Evolutionary conservation across 2,113 vertebrate species (phyloP).

Genomic region (Gulo gulo): DNA sequence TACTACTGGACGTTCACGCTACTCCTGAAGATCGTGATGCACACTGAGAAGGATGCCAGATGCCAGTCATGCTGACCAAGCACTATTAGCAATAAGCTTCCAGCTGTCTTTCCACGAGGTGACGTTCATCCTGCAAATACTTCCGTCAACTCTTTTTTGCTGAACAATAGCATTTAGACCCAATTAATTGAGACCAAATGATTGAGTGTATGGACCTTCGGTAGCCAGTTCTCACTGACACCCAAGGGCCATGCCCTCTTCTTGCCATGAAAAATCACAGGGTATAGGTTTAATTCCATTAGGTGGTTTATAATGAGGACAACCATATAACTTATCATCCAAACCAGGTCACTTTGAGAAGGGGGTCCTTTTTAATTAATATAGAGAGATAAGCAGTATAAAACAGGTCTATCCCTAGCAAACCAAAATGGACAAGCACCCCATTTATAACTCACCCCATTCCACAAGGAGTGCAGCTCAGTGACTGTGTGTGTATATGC

Average conservation of each 20-base stretch:
- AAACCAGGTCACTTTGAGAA: neutral
- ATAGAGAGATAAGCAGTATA: neutral
- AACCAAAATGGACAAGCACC: neutral
- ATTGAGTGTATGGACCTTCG: neutral
- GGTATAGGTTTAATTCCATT: neutral
- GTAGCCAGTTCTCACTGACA: neutral
- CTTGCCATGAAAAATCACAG: neutral
- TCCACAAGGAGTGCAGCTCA: neutral
- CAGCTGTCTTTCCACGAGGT: neutral
- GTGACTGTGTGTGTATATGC: neutral
- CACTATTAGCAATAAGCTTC: neutral
- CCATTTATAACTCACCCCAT: neutral
- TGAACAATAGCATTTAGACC: neutral
- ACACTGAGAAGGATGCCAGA: neutral
- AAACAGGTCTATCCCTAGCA: neutral
- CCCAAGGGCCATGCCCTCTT: neutral
- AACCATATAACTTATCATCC: neutral
- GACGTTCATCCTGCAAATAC: neutral
- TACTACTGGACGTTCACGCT: conserved; percentile 10
- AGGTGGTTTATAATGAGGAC: neutral
- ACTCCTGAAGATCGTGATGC: neutral
- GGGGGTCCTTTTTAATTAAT: neutral
- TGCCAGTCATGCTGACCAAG: conserved; percentile 1
- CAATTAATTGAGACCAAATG: conserved; percentile 32
- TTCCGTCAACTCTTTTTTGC: neutral